phyloP scores from a whole-genome alignment of 2,888 invertebrate species.

The Hemistola chrysoprasaria region DNA sequence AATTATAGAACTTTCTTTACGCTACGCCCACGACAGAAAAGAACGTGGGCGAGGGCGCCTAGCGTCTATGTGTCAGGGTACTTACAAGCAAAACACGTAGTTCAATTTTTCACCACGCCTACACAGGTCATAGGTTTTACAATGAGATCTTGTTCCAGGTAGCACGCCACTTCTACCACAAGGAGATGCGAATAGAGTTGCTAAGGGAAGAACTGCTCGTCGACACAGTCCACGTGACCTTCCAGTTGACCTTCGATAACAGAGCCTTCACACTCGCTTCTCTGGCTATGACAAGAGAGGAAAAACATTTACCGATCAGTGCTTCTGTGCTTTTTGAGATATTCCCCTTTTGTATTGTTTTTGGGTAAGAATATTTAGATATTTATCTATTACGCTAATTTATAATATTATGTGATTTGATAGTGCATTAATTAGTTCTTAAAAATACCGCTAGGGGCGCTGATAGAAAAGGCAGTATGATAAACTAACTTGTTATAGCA shows the following conservation, averaged over 20 bases:
- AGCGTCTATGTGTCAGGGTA: too few relatives aligned
- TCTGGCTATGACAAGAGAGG: conserved; percentile 92
- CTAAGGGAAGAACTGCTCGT: conserved; percentile 93
- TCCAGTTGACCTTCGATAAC: conserved; percentile 97
- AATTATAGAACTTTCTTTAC: too few relatives aligned
- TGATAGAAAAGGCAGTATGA: too few relatives aligned
- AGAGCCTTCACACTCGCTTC: conserved; percentile 93
- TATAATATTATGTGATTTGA: too few relatives aligned
- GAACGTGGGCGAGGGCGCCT: too few relatives aligned
- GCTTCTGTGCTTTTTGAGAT: conserved; percentile 96
- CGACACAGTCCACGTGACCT: conserved; percentile 96
- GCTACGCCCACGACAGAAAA: too few relatives aligned
- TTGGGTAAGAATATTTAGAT: conserved; percentile 86
- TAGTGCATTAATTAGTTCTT: not conserved
- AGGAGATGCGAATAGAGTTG: conserved; percentile 95
- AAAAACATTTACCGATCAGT: conserved; percentile 93
- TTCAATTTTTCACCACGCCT: too few relatives aligned
- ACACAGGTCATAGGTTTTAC: too few relatives aligned
- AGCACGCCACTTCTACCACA: conserved; percentile 96
- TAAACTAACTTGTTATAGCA: too few relatives aligned
- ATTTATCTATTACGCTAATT: too few relatives aligned
- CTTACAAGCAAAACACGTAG: too few relatives aligned
- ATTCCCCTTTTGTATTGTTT: conserved; percentile 98
- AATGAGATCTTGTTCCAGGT: conserved; percentile 78
- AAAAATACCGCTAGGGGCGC: too few relatives aligned